Base-by-base conservation (phyloP, 92 coral and sea anemone genomes). In the Epizoanthus stellaris region DNA sequence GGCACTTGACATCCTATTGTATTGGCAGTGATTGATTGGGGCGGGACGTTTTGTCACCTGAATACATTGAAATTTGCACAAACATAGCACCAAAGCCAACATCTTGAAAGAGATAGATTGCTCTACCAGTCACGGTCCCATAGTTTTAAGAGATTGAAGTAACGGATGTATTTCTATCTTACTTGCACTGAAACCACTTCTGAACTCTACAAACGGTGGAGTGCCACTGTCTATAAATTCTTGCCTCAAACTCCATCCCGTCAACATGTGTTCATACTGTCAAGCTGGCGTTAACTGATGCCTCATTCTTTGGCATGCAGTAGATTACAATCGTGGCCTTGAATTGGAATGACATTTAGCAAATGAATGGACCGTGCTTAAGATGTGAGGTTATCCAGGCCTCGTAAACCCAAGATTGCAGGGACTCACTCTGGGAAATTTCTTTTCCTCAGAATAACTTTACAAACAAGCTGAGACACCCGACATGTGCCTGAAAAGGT, bases 21-120 rank as follows among this genome's bases (percentile, higher is more conserved):
- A 34, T 9, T 34, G 12, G 19, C 54, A 58, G 38, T 76, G 81
- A 76, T 76, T 76, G 81, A 76, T 76, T 6, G 81, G 61, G 81
- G 81, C 81, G 81, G 81, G 81, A 67, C 81, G 38, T 67, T 76
- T 59, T 76, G 81, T 76, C 81, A 57, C 81, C 61, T 58, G 52
- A 76, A 74, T 58, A 59, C 81, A 76, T 57, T 57, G 81, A 76
- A 38, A 58, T 79, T 68, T 68, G 73, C 73, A 68, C 49, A 68
- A 68, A 68, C 52, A 40, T 14, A 14, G 19, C 73, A 38, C 38
- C 8, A 68, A 68, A 68, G 73, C 73, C 73, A 68, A 68, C 73
- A 68, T 68, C 73, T 36, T 68, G 47, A 68, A 38, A 34, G 20
- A 40, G 10, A 67, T n/a, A 21, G 42, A 6, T 68, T 68, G 73